These are phyloP conservation scores for Eledone cirrhosa DNA, from an alignment of 2,888 invertebrate species.

Conservation along the genomic window DNA sequence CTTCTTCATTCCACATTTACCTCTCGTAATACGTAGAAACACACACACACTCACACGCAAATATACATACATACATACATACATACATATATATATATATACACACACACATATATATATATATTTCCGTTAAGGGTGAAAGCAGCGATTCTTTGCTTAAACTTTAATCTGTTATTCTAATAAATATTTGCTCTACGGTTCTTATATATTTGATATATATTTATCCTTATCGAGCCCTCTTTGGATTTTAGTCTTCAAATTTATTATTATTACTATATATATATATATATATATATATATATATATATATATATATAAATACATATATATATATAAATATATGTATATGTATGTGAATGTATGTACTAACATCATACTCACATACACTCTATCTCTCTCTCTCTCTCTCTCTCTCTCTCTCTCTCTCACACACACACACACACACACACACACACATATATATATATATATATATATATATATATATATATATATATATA, in stretches of 20 bases:
- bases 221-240: too few species aligned
- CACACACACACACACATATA: too few species aligned
- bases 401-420: not conserved
- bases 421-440: not conserved
- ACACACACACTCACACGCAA: not conserved
- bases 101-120: not conserved
- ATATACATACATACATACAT: not conserved
- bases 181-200: too few species aligned
- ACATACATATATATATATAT: not conserved
- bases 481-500: too few species aligned
- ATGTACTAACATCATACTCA: not conserved
- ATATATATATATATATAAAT: not conserved
- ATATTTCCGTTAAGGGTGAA: too few species aligned
- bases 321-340: not conserved
- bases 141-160: too few species aligned
- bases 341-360: not conserved
- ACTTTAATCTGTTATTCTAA: too few species aligned
- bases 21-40: not conserved
- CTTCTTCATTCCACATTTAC: too few species aligned
- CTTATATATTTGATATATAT: too few species aligned
- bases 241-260: too few species aligned
- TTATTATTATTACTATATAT: too few species aligned
- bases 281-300: not conserved
- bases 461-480: too few species aligned
- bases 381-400: not conserved